These are phyloP conservation scores for Scarus forsteni DNA, from an alignment of 2,797 vertebrate genomes.

Conservation along the genomic window DNA sequence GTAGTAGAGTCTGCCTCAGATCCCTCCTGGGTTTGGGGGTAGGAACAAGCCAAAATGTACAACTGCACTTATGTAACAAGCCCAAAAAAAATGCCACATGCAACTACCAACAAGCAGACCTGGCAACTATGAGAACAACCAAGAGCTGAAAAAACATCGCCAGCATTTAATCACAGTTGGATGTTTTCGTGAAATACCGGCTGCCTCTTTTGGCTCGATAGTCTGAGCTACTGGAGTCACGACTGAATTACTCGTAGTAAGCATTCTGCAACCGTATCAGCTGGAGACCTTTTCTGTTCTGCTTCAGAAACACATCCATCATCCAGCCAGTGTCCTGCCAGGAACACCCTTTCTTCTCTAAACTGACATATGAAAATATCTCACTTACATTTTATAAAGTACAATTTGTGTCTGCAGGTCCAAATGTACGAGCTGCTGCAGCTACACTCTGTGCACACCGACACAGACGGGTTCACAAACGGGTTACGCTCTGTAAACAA, in stretches of 20 bases:
- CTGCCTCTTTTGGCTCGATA: not conserved
- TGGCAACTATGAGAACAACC: too few species aligned
- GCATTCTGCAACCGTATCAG: slow-evolving; percentile 46
- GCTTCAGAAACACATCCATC: slow-evolving; percentile 58
- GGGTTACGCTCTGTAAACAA: slow-evolving; percentile 74
- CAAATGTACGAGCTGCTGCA: not conserved
- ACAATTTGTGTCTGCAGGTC: slow-evolving; percentile 28
- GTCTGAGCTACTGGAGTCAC: slow-evolving; percentile 31
- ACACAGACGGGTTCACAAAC: slow-evolving; percentile 61
- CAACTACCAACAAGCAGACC: too few species aligned
- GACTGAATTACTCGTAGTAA: slow-evolving; percentile 48
- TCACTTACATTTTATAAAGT: slow-evolving; percentile 28
- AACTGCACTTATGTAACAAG: too few species aligned
- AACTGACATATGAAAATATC: slow-evolving; percentile 21
- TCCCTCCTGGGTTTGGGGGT: too few species aligned
- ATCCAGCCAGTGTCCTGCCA: slow-evolving; percentile 31
- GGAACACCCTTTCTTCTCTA: slow-evolving; percentile 7
- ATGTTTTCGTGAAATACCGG: slow-evolving; percentile 21
- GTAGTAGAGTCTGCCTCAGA: too few species aligned
- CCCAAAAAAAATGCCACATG: too few species aligned
- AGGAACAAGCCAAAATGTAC: too few species aligned
- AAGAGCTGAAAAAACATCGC: too few species aligned
- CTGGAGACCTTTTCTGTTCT: slow-evolving; percentile 39
- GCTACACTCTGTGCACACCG: slow-evolving; percentile 4
- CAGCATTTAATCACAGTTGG: slow-evolving; percentile 4